Conservation (phyloP, 1,140 invertebrate species). For the Monomorium pharaonis region DNA sequence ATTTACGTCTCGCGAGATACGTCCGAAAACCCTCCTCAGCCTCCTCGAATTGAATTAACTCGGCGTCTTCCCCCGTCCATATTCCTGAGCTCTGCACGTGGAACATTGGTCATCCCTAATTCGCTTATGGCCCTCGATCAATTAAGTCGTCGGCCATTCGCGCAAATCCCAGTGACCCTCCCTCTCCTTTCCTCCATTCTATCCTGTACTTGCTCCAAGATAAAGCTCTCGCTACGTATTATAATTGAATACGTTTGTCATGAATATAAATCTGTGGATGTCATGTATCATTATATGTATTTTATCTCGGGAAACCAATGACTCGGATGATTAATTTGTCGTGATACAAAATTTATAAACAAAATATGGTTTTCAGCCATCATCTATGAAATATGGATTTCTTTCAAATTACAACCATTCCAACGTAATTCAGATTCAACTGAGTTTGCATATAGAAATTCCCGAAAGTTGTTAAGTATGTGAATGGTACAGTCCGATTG, state of each 20-base stretch:
- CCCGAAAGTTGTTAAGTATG: neutral
- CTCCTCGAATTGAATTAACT: conserved; percentile 75
- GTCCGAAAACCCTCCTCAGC: conserved; percentile 69
- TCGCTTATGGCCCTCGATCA: conserved; percentile 76
- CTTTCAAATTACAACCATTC: neutral
- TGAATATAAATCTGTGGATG: neutral
- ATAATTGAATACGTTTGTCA: neutral
- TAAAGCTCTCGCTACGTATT: conserved; percentile 38
- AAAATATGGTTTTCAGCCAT: neutral
- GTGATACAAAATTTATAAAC: neutral
- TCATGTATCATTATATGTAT: neutral
- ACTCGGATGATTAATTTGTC: neutral
- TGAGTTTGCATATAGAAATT: too few relatives aligned
- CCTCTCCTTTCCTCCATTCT: conserved; percentile 9
- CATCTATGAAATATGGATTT: neutral
- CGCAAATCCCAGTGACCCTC: conserved; percentile 69
- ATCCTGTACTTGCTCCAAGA: conserved; percentile 38
- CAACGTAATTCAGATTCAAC: neutral
- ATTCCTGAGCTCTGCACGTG: conserved; percentile 70
- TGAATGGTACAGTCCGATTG: conserved; percentile 52
- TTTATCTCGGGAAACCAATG: neutral
- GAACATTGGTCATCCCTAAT: conserved; percentile 77
- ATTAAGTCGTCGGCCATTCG: conserved; percentile 75
- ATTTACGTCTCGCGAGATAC: conserved; percentile 76
- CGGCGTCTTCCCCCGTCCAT: conserved; percentile 69